Evolutionary conservation across 2,113 vertebrate genomes (phyloP).

Genomic region (Podocnemis expansa): DNA sequence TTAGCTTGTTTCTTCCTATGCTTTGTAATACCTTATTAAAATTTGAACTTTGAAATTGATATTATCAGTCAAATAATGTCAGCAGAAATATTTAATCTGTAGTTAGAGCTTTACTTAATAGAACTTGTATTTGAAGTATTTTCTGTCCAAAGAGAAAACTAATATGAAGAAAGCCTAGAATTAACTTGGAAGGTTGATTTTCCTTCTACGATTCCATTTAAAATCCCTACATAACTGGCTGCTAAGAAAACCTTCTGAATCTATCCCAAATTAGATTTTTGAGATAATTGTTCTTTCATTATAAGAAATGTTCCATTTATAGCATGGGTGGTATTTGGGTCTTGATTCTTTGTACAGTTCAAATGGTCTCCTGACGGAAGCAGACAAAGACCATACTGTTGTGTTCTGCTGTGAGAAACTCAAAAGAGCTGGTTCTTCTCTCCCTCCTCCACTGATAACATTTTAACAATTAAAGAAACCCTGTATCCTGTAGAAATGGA

Average conservation of each 20-base stretch:
- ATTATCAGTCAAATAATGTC: constrained; percentile 82
- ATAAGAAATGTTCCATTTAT: background rate
- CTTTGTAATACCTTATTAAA: constrained; percentile 84
- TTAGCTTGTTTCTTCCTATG: constrained; percentile 83
- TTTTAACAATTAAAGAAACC: constrained; percentile 13
- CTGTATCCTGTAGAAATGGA: background rate
- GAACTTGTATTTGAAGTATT: constrained; percentile 77
- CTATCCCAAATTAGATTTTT: background rate
- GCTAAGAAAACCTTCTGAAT: constrained; percentile 1
- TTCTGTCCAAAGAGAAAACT: constrained; percentile 61
- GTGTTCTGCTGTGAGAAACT: background rate
- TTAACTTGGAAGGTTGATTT: constrained; percentile 55
- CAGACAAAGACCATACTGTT: background rate
- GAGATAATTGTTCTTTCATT: background rate
- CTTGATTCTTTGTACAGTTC: background rate
- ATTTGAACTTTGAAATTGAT: constrained; percentile 84
- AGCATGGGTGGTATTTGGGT: background rate
- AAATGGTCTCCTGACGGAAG: background rate
- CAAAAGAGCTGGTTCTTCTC: background rate
- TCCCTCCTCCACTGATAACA: background rate
- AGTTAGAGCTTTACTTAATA: constrained; percentile 79
- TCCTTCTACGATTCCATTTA: constrained; percentile 47
- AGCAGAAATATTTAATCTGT: constrained; percentile 83
- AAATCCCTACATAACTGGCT: background rate
- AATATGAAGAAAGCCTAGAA: constrained; percentile 38